phyloP scores from a whole-genome alignment of 2,888 invertebrate genomes.

The Idaea aversata region DNA sequence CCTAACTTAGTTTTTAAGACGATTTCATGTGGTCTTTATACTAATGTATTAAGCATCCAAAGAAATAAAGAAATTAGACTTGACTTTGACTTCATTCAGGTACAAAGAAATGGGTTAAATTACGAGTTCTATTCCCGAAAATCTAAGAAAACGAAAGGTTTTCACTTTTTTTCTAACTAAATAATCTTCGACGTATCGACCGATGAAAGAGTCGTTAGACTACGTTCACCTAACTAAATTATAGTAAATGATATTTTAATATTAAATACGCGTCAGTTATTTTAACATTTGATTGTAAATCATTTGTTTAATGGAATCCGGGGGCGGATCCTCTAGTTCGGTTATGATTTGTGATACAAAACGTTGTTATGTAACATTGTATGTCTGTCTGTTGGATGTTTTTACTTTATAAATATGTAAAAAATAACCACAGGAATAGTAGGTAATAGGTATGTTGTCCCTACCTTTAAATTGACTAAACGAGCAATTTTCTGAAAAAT shows the following conservation, averaged over 20 bases:
- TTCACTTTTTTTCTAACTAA: too few relatives aligned
- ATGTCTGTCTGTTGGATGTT: background rate
- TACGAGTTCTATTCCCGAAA: too few relatives aligned
- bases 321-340: slow-evolving; percentile 1
- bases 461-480: too few relatives aligned
- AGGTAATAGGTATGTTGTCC: too few relatives aligned
- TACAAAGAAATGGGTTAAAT: too few relatives aligned
- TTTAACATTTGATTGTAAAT: slow-evolving; percentile 36
- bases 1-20: too few relatives aligned
- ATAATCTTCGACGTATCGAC: background rate
- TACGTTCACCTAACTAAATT: background rate
- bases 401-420: background rate
- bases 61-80: too few relatives aligned
- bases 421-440: background rate
- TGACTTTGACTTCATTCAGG: too few relatives aligned
- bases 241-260: slow-evolving; percentile 26
- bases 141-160: too few relatives aligned
- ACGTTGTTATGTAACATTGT: background rate
- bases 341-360: background rate
- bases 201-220: background rate
- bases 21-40: too few relatives aligned
- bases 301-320: slow-evolving; percentile 39
- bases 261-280: slow-evolving; percentile 19
- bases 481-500: too few relatives aligned
- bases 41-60: too few relatives aligned